Conservation (phyloP, 2,888 invertebrate genomes). For the Drosophila monieri region DNA sequence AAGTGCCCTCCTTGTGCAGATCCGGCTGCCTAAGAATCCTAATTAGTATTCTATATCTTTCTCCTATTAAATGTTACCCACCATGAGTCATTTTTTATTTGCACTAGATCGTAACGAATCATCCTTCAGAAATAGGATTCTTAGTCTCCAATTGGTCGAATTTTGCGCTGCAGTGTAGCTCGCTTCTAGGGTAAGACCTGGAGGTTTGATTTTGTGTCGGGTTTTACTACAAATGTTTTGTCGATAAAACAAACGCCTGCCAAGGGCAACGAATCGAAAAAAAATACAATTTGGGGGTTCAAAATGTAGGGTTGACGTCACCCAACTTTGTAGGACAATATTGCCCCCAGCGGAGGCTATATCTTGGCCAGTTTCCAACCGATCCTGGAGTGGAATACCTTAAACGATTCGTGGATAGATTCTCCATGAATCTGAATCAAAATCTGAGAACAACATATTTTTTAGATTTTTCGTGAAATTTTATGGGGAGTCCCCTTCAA, state of each 20-base stretch:
- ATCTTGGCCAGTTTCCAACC: too few relatives aligned
- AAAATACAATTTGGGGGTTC: neutral
- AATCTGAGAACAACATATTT: too few relatives aligned
- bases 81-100: slow-evolving; percentile 75
- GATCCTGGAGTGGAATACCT: too few relatives aligned
- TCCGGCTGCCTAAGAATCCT: slow-evolving; percentile 78
- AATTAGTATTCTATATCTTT: neutral
- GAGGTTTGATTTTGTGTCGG: neutral
- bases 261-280: neutral
- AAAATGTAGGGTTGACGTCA: too few relatives aligned
- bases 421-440: too few relatives aligned
- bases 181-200: neutral
- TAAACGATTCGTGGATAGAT: too few relatives aligned
- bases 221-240: slow-evolving; percentile 21
- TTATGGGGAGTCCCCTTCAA: too few relatives aligned
- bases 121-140: slow-evolving; percentile 22
- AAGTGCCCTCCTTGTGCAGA: slow-evolving; percentile 84
- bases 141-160: neutral
- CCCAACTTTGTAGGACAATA: too few relatives aligned
- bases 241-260: slow-evolving; percentile 27
- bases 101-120: slow-evolving; percentile 52
- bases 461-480: too few relatives aligned
- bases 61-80: neutral
- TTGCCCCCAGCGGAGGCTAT: too few relatives aligned
- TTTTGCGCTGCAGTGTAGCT: slow-evolving; percentile 6